These are phyloP conservation scores for Aricia agestis DNA, from an alignment of 1,140 invertebrate species.

Conservation along the genomic window DNA sequence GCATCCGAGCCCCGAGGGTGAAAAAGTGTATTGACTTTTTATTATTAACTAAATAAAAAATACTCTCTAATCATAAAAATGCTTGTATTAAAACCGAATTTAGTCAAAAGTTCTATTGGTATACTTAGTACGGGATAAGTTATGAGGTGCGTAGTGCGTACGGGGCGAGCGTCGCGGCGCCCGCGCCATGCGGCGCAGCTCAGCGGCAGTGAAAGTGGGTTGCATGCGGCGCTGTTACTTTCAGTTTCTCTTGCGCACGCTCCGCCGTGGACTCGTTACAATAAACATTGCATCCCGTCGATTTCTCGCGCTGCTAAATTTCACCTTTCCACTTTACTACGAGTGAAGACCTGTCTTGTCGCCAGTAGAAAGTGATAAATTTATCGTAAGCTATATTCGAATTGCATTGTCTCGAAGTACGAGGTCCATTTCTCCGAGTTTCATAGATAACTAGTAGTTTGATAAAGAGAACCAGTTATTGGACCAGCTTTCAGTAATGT, in stretches of 20 bases:
- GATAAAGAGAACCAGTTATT: not conserved
- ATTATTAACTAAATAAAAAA: no score
- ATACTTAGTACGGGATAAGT: not conserved
- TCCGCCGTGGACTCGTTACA: conserved; percentile 65
- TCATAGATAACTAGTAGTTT: not conserved
- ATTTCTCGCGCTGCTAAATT: conserved; percentile 74
- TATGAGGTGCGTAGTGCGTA: not conserved
- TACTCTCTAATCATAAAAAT: no score
- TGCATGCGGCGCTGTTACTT: conserved; percentile 69
- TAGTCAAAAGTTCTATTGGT: no score
- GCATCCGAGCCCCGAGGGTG: no score
- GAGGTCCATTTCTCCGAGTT: not conserved
- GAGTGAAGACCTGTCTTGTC: conserved; percentile 47
- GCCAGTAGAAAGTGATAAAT: conserved; percentile 49
- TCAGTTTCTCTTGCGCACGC: conserved; percentile 71
- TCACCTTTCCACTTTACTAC: conserved; percentile 70
- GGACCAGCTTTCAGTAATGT: not conserved
- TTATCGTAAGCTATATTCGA: conserved; percentile 15
- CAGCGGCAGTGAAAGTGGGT: conserved; percentile 69
- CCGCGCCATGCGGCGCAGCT: not conserved
- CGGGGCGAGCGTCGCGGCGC: not conserved
- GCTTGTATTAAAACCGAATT: no score
- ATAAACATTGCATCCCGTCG: conserved; percentile 73
- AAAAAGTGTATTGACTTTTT: no score
- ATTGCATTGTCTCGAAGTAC: conserved; percentile 2